These are phyloP conservation scores for Babyrousa celebensis DNA, from an alignment of 2,797 vertebrate species.

Conservation along the genomic window DNA sequence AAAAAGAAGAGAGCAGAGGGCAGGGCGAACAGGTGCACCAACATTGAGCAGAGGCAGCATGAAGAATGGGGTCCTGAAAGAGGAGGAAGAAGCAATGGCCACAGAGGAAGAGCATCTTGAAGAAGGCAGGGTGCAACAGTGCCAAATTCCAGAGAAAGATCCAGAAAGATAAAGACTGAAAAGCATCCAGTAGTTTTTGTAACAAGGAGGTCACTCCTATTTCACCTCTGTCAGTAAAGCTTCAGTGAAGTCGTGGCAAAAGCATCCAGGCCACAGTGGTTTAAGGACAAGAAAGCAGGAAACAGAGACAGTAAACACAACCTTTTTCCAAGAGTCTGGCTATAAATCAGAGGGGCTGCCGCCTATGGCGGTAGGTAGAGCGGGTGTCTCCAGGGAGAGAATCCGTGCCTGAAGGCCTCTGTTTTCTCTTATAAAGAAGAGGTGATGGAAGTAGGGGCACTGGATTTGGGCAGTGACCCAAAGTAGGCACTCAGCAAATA, in stretches of 20 bases:
- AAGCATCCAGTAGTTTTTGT: not conserved
- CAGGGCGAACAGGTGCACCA: not conserved
- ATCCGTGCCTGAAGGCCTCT: not conserved
- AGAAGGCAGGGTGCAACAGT: not conserved
- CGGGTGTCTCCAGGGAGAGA: not conserved
- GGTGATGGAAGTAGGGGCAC: not conserved
- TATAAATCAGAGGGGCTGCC: constrained; percentile 4
- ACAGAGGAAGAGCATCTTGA: not conserved
- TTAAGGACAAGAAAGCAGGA: not conserved
- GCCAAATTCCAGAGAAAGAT: constrained; percentile 16
- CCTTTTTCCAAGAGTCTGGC: not conserved
- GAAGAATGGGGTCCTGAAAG: not conserved
- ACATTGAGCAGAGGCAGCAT: not conserved
- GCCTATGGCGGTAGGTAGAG: not conserved
- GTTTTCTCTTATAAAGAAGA: constrained; percentile 13
- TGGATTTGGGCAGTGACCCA: not conserved
- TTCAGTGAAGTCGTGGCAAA: not conserved
- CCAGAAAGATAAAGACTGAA: not conserved
- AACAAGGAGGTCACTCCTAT: not conserved
- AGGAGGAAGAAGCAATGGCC: not conserved
- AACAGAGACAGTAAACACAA: not conserved
- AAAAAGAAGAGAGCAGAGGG: not conserved
- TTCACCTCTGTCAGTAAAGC: not conserved
- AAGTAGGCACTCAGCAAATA: not conserved
- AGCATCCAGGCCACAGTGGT: not conserved